Base-by-base conservation (phyloP, 2,113 vertebrate species). In the Motacilla tschutschensis region DNA sequence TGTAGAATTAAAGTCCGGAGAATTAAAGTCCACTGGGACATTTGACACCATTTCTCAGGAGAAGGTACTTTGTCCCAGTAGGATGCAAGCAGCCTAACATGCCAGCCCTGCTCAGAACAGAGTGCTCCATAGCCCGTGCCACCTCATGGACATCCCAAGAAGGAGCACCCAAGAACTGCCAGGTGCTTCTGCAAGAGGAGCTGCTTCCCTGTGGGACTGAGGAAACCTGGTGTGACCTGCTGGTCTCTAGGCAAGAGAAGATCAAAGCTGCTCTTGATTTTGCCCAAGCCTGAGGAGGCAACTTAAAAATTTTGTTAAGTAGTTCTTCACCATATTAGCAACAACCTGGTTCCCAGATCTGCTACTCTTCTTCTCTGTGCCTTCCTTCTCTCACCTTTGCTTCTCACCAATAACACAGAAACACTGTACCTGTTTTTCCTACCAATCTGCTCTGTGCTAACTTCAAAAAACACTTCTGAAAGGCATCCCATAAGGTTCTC, bases 41-140 rank as follows among this genome's bases (percentile, higher is more conserved):
- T 12, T 12, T 1, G 2, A 8, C 5, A 4, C 10, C 46, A 20
- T 44, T 53, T 65, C 24, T 58, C 29, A 40, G 35, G 19, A 69
- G 19, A 50, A 86, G 19, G 13, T 14, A 5, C 12, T 62, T 58
- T 66, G 6, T 26, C 31, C 21, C 31, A 51, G 44, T 19, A 17
- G 40, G 11, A 28, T 40, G 21, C 17, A 22, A 54, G 6, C 21
- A 51, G 33, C 19, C 6, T 8, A 19, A 77, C 5, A 21, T 6
- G 26, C 7, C 17, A 59, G 58, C 11, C 18, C 25, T 60, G 53
- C 33, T 70, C 33, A 41, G 40, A 50, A 31, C 14, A 43, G 12
- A n/a, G 28, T 2, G 18, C n/a, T 50, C 35, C 4, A 1, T 0
- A 51, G 46, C 6, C 54, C 1, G 1, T 18, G 25, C 6, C 1